Base-by-base conservation (phyloP, 2,113 vertebrate species). In the Typhlomys cinereus region DNA sequence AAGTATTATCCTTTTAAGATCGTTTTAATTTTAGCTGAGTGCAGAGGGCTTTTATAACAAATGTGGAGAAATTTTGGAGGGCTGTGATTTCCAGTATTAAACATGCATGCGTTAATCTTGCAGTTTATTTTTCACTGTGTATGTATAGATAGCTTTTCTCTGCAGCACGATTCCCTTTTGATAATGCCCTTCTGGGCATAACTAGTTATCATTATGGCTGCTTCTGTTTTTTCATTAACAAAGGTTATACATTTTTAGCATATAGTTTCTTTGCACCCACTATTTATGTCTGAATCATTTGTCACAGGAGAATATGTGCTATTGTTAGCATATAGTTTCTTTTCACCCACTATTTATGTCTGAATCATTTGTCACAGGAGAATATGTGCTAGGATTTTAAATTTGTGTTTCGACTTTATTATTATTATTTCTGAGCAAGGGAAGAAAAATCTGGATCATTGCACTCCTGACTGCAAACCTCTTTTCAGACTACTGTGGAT, bases 281-380 rank as follows among this genome's bases (percentile, higher is more conserved):
- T 98, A 98, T 98, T 98, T 98, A 98, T 98, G 98, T 98, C 97
- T 98, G n/a, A n/a, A n/a, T n/a, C n/a, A n/a, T n/a, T n/a, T n/a
- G n/a, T n/a, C n/a, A n/a, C n/a, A n/a, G n/a, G n/a, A n/a, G n/a
- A n/a, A n/a, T n/a, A n/a, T n/a, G n/a, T n/a, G n/a, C n/a, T n/a
- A n/a, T n/a, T n/a, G n/a, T n/a, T n/a, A n/a, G n/a, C n/a, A n/a
- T n/a, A n/a, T n/a, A n/a, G n/a, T n/a, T n/a, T n/a, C n/a, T n/a
- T n/a, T n/a, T n/a, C n/a, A n/a, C n/a, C n/a, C n/a, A n/a, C n/a
- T n/a, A n/a, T n/a, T n/a, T n/a, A n/a, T n/a, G n/a, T n/a, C n/a
- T n/a, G n/a, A n/a, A n/a, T n/a, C n/a, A n/a, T n/a, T n/a, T n/a
- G n/a, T 98, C 97, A 98, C 94, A 96, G 95, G 91, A 94, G 97